Evolutionary conservation across 1,140 invertebrate genomes (phyloP).

Genomic region (Drosophila neocordata): DNA sequence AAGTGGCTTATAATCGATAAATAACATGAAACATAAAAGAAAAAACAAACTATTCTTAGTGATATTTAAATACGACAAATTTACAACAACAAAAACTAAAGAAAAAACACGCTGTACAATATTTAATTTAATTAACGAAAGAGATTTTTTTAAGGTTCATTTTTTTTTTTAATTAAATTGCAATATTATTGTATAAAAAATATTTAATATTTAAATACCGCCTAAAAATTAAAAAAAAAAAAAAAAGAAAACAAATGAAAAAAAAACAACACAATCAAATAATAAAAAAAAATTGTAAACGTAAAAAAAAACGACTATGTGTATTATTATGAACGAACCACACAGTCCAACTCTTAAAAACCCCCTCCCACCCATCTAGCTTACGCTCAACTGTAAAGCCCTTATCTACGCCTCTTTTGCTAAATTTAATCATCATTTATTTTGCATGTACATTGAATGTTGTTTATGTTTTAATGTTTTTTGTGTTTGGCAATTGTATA

Average conservation of each 20-base stretch:
- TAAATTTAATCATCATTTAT: slow-evolving; percentile 26
- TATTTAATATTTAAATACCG: slow-evolving; percentile 70
- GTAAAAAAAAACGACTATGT: slow-evolving; percentile 64
- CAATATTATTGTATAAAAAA: slow-evolving; percentile 29
- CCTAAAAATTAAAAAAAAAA: slow-evolving; percentile 52
- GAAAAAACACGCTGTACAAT: slow-evolving; percentile 51
- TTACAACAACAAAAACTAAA: slow-evolving; percentile 22
- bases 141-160: not conserved
- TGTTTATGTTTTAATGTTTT: slow-evolving; percentile 26
- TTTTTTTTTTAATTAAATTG: slow-evolving; percentile 7
- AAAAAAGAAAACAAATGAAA: slow-evolving; percentile 9
- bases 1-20: slow-evolving; percentile 29
- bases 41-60: slow-evolving; percentile 58
- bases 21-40: slow-evolving; percentile 41
- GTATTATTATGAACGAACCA: slow-evolving; percentile 64
- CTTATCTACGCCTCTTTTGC: slow-evolving; percentile 55
- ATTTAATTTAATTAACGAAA: slow-evolving; percentile 13
- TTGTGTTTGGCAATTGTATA: slow-evolving; percentile 38
- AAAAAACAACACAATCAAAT: slow-evolving; percentile 29
- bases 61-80: slow-evolving; percentile 67
- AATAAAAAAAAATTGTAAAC: slow-evolving; percentile 53
- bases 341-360: not conserved
- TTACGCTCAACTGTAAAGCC: too few species aligned
- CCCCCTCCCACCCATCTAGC: slow-evolving; percentile 1
- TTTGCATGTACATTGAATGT: slow-evolving; percentile 39